Conservation (phyloP, 2,113 vertebrate genomes). For the Sturnus vulgaris region DNA sequence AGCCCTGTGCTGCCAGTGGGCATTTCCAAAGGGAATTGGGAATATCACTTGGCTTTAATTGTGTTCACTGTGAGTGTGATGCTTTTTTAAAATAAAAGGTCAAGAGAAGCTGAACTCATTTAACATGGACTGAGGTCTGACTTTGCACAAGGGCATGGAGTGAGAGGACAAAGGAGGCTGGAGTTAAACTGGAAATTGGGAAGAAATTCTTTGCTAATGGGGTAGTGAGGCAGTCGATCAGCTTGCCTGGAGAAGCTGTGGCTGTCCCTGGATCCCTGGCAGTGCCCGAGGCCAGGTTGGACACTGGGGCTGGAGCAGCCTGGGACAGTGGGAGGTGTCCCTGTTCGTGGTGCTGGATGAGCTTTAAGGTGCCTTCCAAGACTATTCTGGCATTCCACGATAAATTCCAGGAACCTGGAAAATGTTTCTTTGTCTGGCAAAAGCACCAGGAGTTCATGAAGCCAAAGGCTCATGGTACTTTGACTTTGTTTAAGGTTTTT, state of each 20-base stretch:
- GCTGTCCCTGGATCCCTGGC: background rate
- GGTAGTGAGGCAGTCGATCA: background rate
- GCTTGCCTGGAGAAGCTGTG: background rate
- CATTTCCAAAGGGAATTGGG: background rate
- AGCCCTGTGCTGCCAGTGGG: background rate
- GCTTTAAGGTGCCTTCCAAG: background rate
- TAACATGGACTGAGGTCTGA: background rate
- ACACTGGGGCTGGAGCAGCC: fast-evolving
- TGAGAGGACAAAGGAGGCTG: background rate
- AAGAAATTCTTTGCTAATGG: background rate
- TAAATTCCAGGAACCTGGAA: background rate
- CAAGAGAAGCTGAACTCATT: background rate
- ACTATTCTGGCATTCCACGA: background rate
- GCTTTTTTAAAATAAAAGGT: background rate
- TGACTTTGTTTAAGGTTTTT: background rate
- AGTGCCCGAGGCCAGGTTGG: fast-evolving
- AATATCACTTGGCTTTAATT: background rate
- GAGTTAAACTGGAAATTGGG: background rate
- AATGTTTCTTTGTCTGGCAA: background rate
- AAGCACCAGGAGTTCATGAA: background rate
- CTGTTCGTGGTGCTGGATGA: background rate
- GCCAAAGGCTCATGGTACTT: background rate
- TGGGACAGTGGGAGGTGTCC: background rate
- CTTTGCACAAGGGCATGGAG: background rate
- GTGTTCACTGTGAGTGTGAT: background rate